Evolutionary conservation across 30 jellyfish, hydroid and myxozoan genomes (phyloP).

Genomic region (Hydractinia echinata): DNA sequence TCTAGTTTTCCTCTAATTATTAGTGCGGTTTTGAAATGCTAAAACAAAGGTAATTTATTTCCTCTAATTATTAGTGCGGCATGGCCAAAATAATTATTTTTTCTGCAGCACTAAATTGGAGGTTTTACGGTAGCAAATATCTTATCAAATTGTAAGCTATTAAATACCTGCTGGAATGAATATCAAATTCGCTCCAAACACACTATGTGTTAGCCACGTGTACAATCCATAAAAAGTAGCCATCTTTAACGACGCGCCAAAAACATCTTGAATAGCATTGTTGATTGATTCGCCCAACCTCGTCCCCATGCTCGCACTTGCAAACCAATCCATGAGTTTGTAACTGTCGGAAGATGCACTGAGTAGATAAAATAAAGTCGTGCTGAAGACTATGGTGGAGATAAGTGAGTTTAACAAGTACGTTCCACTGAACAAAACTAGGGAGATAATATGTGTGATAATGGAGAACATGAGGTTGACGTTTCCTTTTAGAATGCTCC

Average conservation of each 20-base stretch:
- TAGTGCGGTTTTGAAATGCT: too few species aligned
- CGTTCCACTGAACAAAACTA: slow-evolving; percentile 80
- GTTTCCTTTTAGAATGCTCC: slow-evolving; percentile 74
- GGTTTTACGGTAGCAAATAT: too few species aligned
- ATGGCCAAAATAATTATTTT: too few species aligned
- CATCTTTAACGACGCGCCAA: slow-evolving; percentile 96
- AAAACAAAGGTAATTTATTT: too few species aligned
- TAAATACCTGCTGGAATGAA: slow-evolving; percentile 88
- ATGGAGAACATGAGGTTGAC: slow-evolving; percentile 56
- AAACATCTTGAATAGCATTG: slow-evolving; percentile 78
- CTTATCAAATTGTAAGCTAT: background rate
- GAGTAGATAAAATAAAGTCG: slow-evolving; percentile 76
- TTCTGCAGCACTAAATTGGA: too few species aligned
- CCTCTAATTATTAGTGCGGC: too few species aligned
- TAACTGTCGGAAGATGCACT: slow-evolving; percentile 79
- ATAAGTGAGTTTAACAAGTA: slow-evolving; percentile 63
- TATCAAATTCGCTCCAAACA: slow-evolving; percentile 64
- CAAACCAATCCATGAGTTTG: slow-evolving; percentile 77
- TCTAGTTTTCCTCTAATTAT: too few species aligned
- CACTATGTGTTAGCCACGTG: slow-evolving; percentile 90
- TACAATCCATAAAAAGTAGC: slow-evolving; percentile 86
- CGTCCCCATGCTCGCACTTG: slow-evolving; percentile 93
- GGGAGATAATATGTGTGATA: slow-evolving; percentile 57
- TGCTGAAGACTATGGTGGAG: slow-evolving; percentile 68
- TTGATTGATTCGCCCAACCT: slow-evolving; percentile 83